Conservation (phyloP, 2,797 vertebrate species). For the Sternarchorhynchus goeldii region DNA sequence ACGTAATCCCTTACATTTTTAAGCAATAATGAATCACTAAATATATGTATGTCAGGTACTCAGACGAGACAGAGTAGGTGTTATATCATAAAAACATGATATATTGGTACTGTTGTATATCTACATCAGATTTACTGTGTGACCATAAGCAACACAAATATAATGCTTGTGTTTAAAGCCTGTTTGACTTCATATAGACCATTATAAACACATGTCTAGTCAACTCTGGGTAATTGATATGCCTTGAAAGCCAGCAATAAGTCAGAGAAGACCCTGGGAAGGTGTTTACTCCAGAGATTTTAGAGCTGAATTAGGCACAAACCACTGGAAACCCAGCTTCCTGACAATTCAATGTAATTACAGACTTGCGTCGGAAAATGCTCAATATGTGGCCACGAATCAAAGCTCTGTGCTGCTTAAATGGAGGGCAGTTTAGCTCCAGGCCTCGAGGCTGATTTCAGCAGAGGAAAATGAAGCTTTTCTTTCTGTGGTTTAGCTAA, state of each 20-base stretch:
- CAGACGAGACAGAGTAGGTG: too few species aligned
- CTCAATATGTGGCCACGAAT: slow-evolving; percentile 51
- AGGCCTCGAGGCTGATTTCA: slow-evolving; percentile 41
- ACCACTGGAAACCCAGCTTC: slow-evolving; percentile 53
- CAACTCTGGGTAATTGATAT: slow-evolving; percentile 17
- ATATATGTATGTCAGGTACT: too few species aligned
- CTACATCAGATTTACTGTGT: not conserved
- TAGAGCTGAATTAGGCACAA: slow-evolving; percentile 42
- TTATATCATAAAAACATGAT: not conserved
- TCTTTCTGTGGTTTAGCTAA: slow-evolving; percentile 45
- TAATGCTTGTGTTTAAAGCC: slow-evolving; percentile 3
- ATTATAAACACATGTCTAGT: slow-evolving; percentile 9
- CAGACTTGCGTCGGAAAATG: slow-evolving; percentile 48
- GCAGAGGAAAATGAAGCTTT: slow-evolving; percentile 36
- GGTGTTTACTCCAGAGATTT: slow-evolving; percentile 42
- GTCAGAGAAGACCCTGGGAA: slow-evolving; percentile 21
- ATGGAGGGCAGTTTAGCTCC: slow-evolving; percentile 32
- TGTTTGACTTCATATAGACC: not conserved
- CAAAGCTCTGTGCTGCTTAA: slow-evolving; percentile 47
- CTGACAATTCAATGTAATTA: slow-evolving; percentile 56
- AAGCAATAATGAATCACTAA: too few species aligned
- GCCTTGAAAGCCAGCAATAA: slow-evolving; percentile 30
- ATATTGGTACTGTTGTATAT: not conserved
- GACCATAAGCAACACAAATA: slow-evolving; percentile 8
- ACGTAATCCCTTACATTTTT: too few species aligned